Base-by-base conservation (phyloP, 2,113 vertebrate genomes). In the Jacana jacana region DNA sequence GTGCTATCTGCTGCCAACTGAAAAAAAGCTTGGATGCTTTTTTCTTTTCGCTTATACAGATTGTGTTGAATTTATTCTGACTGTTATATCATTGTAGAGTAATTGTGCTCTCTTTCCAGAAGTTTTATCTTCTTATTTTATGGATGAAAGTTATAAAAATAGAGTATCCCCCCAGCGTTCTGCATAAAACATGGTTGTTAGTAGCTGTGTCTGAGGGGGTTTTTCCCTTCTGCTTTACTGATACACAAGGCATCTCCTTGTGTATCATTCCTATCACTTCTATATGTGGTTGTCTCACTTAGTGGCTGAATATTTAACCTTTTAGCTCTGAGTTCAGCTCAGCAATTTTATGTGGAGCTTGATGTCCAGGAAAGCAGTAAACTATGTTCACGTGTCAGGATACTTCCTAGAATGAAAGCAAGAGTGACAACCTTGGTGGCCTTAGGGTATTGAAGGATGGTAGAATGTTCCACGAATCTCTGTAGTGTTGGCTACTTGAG, bases 181-280 rank as follows among this genome's bases (percentile, higher is more conserved):
- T 92, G 86, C 90, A 66, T 94, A 92, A 97, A 96, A 71, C 28
- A 46, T 17, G 37, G 44, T 65, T 88, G 65, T 93, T 89, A 89
- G 82, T 63, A 93, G 88, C 88, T 92, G 86, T 40, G 44, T 91
- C 52, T 89, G 4, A 86, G 31, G 39, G 19, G 57, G 20, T 69
- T 90, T 49, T 80, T 64, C 52, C 69, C 37, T 89, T 71, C 81
- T 95, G 83, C 65, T 91, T 23, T 84, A 72, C 82, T 89, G 48
- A 69, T 15, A 42, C 52, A 44, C 39, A 9, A 24, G 68, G 44
- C 63, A 15, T 51, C 37, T 93, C 76, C 24, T 86, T 24, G 51
- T 63, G 33, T 30, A 42, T 86, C 19, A 6, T 33, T 85, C 48
- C 5, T 3, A 0, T 31, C 19, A 6, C 35, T 85, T 51, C 5